Evolutionary conservation across 2,888 invertebrate genomes (phyloP).

Genomic region (Tanaodytes sp.): DNA sequence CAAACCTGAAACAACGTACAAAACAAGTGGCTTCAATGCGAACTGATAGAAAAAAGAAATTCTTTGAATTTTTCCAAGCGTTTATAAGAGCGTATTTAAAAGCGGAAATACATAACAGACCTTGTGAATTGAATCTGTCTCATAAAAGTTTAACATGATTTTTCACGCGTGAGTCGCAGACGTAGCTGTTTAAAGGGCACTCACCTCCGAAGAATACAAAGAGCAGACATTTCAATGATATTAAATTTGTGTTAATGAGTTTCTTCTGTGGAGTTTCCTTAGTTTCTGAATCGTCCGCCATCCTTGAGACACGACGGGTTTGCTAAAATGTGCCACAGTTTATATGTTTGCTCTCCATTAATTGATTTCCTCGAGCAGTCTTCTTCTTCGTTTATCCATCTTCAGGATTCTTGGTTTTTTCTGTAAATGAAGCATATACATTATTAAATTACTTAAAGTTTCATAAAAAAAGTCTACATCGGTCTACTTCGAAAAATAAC

Average conservation of each 20-base stretch:
- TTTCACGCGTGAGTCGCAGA: too few species aligned
- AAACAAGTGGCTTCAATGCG: too few species aligned
- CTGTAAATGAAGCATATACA: too few species aligned
- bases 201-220: conserved; percentile 88
- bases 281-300: conserved; percentile 45
- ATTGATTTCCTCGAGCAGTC: conserved; percentile 2
- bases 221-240: conserved; percentile 85
- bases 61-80: too few species aligned
- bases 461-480: too few species aligned
- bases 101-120: too few species aligned
- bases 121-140: too few species aligned
- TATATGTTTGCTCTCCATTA: not conserved
- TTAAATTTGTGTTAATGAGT: conserved; percentile 80
- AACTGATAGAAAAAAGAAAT: too few species aligned
- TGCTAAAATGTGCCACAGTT: not conserved
- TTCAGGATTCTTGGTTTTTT: conserved; percentile 17
- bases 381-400: conserved; percentile 34
- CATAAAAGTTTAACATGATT: too few species aligned
- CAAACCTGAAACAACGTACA: conserved; percentile 79
- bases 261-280: conserved; percentile 68
- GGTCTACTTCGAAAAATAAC: conserved; percentile 8
- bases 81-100: too few species aligned
- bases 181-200: conserved; percentile 40
- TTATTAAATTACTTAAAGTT: too few species aligned
- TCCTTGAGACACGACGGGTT: not conserved